Conservation (phyloP, 2,797 vertebrate species). For the Hemibagrus guttatus region DNA sequence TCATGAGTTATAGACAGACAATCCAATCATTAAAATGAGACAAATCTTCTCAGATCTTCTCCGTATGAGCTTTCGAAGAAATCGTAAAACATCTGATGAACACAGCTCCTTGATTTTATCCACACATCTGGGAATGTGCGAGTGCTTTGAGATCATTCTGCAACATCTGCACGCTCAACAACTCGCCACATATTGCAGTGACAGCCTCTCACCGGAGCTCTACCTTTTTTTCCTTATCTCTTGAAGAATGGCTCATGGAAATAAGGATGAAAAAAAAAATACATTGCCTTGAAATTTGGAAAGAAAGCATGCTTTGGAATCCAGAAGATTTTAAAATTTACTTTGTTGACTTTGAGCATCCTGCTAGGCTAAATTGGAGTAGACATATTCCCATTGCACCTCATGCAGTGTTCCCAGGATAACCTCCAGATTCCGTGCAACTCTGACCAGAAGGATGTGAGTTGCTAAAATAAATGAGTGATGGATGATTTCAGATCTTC, state of each 20-base stretch:
- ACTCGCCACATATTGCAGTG: not conserved
- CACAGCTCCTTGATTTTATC: not conserved
- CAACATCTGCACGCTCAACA: constrained; percentile 28
- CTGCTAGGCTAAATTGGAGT: not conserved
- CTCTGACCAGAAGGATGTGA: not conserved
- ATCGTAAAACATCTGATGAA: not conserved
- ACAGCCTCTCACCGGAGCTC: not conserved
- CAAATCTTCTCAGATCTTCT: not conserved
- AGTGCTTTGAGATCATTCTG: not conserved
- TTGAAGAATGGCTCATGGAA: not conserved
- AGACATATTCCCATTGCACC: not conserved
- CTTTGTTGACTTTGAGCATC: too few relatives aligned
- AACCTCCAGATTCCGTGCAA: not conserved
- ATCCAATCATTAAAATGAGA: not conserved
- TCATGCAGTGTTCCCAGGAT: not conserved
- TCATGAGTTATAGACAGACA: not conserved
- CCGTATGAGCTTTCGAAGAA: not conserved
- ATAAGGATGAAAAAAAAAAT: not conserved
- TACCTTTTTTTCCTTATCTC: too few relatives aligned
- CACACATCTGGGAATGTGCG: constrained; percentile 15
- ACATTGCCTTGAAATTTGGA: not conserved
- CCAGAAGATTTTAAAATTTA: not conserved
- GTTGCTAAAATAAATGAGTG: not conserved
- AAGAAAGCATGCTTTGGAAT: not conserved
- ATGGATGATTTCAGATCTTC: not conserved